Evolutionary conservation across 2,113 vertebrate genomes (phyloP).

Genomic region (Corydoras sp.): DNA sequence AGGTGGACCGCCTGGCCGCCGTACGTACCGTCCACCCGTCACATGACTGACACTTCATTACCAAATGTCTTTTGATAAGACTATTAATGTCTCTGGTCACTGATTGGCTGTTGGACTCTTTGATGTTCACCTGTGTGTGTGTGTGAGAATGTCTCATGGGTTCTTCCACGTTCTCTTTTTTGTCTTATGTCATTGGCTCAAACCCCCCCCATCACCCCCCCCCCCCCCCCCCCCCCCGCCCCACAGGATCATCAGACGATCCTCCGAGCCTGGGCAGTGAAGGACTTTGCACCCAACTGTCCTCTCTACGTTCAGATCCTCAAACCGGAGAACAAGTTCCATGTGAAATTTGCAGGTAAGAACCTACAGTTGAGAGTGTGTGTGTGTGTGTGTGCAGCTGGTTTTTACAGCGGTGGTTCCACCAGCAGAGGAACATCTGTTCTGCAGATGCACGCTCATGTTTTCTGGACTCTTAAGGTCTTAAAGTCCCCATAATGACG

Average conservation of each 20-base stretch:
- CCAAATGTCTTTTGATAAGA: no score
- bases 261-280: conserved; percentile 75
- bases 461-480: no score
- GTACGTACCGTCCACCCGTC: conserved; percentile 55
- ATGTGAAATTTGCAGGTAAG: conserved; percentile 81
- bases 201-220: background rate
- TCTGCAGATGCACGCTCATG: no score
- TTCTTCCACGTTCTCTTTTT: no score
- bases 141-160: no score
- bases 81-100: no score
- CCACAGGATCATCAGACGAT: conserved; percentile 78
- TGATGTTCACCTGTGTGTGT: no score
- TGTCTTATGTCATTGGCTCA: no score
- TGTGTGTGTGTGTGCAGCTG: conserved; percentile 19
- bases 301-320: conserved; percentile 78
- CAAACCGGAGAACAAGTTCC: conserved; percentile 77
- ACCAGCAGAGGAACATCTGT: no score
- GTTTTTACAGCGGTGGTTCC: background rate
- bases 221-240: conserved; percentile 26
- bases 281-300: conserved; percentile 78
- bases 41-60: background rate
- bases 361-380: conserved; percentile 4
- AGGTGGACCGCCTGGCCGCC: conserved; percentile 77
- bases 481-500: background rate
- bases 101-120: no score